Conservation (phyloP, 2,113 vertebrate genomes). For the Progne subis region DNA sequence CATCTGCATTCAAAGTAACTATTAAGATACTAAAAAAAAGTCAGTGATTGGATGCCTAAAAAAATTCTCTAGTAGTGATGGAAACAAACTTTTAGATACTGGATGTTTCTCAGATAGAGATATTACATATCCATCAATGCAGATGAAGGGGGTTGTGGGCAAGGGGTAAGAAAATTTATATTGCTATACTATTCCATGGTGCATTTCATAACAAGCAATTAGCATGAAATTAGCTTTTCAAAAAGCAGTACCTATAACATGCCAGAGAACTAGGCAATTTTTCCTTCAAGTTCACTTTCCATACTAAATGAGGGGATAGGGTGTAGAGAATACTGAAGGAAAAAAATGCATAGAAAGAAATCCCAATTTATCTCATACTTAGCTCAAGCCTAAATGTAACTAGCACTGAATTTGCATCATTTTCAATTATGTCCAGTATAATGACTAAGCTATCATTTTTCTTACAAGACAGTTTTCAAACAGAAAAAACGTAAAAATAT, state of each 20-base stretch:
- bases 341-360: neutral
- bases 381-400: neutral
- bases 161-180: neutral
- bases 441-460: neutral
- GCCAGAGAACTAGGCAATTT: slow-evolving; percentile 39
- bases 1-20: slow-evolving; percentile 71
- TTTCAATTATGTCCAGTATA: neutral
- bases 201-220: neutral
- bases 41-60: neutral
- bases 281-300: slow-evolving; percentile 66
- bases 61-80: slow-evolving; percentile 36
- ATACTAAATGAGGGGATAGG: slow-evolving; percentile 34
- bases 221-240: slow-evolving; percentile 16
- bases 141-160: neutral
- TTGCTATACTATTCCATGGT: neutral
- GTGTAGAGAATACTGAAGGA: neutral
- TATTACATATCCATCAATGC: slow-evolving; percentile 57
- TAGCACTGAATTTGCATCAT: neutral
- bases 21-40: slow-evolving; percentile 40
- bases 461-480: neutral
- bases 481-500: neutral
- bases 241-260: slow-evolving; percentile 51
- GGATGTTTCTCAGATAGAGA: slow-evolving; percentile 61
- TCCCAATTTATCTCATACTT: neutral
- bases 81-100: slow-evolving; percentile 53